Evolutionary conservation across 2,797 vertebrate genomes (phyloP), one percentile per base, ranked within the genome.

Genomic region (Oreochromis grahami): DNA sequence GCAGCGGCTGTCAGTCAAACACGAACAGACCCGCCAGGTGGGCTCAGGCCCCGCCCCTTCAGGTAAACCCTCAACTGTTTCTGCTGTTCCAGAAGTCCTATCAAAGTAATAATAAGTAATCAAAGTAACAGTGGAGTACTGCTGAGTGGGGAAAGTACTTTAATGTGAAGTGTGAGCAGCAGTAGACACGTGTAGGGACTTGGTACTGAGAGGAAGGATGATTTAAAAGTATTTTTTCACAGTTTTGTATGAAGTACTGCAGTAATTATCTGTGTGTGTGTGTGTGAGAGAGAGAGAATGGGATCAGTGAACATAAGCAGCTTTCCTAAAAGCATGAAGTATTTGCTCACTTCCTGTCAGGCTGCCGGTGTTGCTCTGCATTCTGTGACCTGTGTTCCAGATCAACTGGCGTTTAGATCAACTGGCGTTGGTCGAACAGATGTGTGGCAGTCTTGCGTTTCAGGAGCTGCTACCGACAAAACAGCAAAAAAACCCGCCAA

Each of bases 1-100:
- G 43, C 10, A 19, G 26, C 24, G 7, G 56, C 81, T 86, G 82
- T 9, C 77, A 82, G 5, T 81, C 50, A 82, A 60, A 58, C 74
- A 45, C 29, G 48, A 84, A 58, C 68, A 38, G 34, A 81, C 14
- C 12, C 78, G 11, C 45, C 26, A 85, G 89, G 86, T 89, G 90
- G 24, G 82, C 29, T 55, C 26, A 72, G 53, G 78, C 85, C 83
- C 78, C 92, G 76, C 92, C 92, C 89, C 85, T 36, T 82, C 84
- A 88, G 88, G 87, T 88, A 82, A 84, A 72, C 24, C 52, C 11
- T 15, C 9, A 29, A 7, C 41, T 70, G 21, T 45, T 70, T 12
- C 41, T 24, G 21, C 68, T 45, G 43, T 29, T 29, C 15, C 15
- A 48, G 24, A 72, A 48, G 9, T 48, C 43, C 24, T 26, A 19